These are phyloP conservation scores for Rhysida immarginata DNA, from an alignment of 1,140 invertebrate species.

Conservation along the genomic window DNA sequence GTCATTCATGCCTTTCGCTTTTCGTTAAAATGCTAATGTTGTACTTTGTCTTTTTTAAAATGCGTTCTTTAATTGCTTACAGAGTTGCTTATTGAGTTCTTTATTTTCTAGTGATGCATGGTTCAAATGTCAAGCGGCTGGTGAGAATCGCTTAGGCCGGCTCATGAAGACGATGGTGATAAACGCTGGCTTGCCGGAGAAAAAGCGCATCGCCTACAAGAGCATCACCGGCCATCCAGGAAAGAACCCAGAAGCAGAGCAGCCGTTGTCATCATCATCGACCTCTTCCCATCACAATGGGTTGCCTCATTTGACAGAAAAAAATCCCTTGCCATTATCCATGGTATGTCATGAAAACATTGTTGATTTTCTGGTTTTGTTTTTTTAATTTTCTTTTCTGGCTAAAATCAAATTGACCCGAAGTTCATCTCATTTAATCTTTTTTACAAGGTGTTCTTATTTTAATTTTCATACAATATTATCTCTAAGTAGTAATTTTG, in stretches of 20 bases:
- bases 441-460: no score
- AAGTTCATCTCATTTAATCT: no score
- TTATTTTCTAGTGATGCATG: constrained; percentile 5
- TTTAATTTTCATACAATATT: no score
- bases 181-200: constrained; percentile 3
- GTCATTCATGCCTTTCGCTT: no score
- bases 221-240: neutral
- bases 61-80: no score
- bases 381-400: no score
- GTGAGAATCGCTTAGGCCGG: constrained; percentile 1
- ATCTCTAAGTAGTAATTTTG: no score
- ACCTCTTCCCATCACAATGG: neutral
- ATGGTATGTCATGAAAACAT: constrained; percentile 5
- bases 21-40: no score
- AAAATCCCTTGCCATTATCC: neutral
- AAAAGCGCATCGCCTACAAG: constrained; percentile 5
- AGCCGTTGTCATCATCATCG: neutral
- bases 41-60: no score
- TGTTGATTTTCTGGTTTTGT: no score
- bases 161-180: constrained; percentile 6
- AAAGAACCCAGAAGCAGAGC: neutral
- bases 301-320: neutral
- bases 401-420: no score
- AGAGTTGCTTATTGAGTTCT: no score
- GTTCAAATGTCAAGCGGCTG: constrained; percentile 5